Evolutionary conservation across 2,888 invertebrate genomes (phyloP).

Genomic region (Liposcelis brunnea): DNA sequence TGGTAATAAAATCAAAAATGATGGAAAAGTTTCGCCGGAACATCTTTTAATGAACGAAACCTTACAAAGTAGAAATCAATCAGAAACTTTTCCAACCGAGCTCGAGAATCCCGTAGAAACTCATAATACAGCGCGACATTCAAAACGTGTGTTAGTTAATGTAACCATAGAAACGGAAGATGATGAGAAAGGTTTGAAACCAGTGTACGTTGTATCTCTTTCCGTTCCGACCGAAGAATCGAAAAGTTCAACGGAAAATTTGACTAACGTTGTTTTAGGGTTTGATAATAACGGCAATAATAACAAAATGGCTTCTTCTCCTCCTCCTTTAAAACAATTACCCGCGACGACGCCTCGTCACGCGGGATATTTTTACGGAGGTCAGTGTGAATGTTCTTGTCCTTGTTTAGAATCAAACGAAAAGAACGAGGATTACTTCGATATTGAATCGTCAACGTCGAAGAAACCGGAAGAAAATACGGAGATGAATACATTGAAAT

Average conservation of each 20-base stretch:
- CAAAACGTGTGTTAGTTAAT: constrained; percentile 58
- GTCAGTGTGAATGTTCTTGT: constrained; percentile 56
- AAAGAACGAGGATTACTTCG: constrained; percentile 21
- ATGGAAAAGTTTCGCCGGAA: constrained; percentile 12
- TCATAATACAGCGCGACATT: constrained; percentile 11
- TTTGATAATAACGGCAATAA: no score
- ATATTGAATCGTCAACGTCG: constrained; percentile 1
- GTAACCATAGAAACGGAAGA: constrained; percentile 62
- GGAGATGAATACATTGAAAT: no score
- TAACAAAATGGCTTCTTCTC: not conserved
- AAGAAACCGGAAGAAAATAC: not conserved
- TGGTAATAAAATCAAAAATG: constrained; percentile 11
- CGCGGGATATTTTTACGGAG: constrained; percentile 32
- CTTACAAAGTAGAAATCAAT: no score
- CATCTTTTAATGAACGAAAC: constrained; percentile 3
- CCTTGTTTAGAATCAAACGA: constrained; percentile 40
- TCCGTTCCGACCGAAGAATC: constrained; percentile 49
- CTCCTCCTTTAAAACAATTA: constrained; percentile 1
- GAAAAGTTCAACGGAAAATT: no score
- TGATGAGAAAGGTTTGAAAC: constrained; percentile 33
- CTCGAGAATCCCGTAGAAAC: no score
- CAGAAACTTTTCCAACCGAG: no score
- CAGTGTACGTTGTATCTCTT: constrained; percentile 62
- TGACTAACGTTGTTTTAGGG: no score
- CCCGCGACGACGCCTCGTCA: constrained; percentile 2